These are phyloP conservation scores for Drosophila nigricruria DNA, from an alignment of 2,888 invertebrate species.

Conservation along the genomic window DNA sequence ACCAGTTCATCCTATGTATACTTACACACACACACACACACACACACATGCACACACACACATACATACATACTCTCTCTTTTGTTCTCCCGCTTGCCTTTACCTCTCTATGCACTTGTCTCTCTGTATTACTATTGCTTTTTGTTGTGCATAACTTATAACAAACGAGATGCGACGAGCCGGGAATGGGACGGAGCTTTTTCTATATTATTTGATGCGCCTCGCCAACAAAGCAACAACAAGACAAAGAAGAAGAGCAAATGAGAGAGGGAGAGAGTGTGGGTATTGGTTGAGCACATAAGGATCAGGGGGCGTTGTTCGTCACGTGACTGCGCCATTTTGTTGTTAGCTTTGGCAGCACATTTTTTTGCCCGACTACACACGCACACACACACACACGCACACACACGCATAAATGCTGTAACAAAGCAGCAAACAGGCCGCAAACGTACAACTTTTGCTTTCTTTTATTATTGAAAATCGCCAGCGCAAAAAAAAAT, in stretches of 20 bases:
- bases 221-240: conserved; percentile 15
- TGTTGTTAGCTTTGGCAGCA: conserved; percentile 67
- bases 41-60: neutral
- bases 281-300: conserved; percentile 1
- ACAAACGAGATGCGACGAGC: conserved; percentile 26
- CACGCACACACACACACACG: conserved; percentile 18
- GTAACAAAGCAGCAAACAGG: conserved; percentile 49
- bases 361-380: conserved; percentile 43
- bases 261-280: neutral
- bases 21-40: neutral
- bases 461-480: conserved; percentile 75
- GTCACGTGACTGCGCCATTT: conserved; percentile 69
- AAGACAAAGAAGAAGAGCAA: conserved; percentile 1
- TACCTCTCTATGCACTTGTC: conserved; percentile 5
- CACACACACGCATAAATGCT: conserved; percentile 6
- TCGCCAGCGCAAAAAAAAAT: conserved; percentile 47
- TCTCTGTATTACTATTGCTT: conserved; percentile 17
- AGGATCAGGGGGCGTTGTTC: conserved; percentile 30
- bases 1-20: conserved; percentile 42
- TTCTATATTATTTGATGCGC: conserved; percentile 48
- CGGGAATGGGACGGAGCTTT: conserved; percentile 21
- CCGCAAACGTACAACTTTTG: conserved; percentile 51
- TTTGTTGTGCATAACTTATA: conserved; percentile 42
- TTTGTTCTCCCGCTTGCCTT: neutral
- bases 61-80: neutral